These are phyloP conservation scores for Osedax frankpressi DNA, from an alignment of 2,888 invertebrate genomes.

Conservation along the genomic window DNA sequence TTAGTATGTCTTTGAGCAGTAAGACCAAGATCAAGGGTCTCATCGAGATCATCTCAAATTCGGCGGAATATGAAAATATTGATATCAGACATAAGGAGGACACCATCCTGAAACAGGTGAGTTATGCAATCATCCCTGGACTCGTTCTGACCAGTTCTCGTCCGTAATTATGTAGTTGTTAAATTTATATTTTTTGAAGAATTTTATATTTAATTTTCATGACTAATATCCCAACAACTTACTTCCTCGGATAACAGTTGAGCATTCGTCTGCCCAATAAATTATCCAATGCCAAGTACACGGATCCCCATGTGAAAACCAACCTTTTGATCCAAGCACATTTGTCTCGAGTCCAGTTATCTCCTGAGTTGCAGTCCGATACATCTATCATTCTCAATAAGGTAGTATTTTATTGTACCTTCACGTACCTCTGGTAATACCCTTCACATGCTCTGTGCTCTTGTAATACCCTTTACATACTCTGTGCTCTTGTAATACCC, in stretches of 20 bases:
- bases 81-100: constrained; percentile 91
- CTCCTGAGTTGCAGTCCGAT: constrained; percentile 90
- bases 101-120: constrained; percentile 57
- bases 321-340: constrained; percentile 90
- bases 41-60: constrained; percentile 91
- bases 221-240: no score
- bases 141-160: no score
- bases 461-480: no score
- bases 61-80: constrained; percentile 87
- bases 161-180: no score
- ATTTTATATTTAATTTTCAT: no score
- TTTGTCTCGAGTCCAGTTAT: constrained; percentile 78
- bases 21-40: constrained; percentile 95
- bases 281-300: constrained; percentile 61
- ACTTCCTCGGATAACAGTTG: no score
- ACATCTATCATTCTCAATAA: constrained; percentile 74
- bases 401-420: no score
- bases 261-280: constrained; percentile 55
- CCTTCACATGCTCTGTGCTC: no score
- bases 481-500: no score
- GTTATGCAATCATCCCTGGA: no score
- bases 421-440: no score
- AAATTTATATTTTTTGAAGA: no score
- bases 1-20: constrained; percentile 84
- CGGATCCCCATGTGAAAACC: constrained; percentile 88